Evolutionary conservation across 2,113 vertebrate species (phyloP).

Genomic region (Calidris pygmaea): DNA sequence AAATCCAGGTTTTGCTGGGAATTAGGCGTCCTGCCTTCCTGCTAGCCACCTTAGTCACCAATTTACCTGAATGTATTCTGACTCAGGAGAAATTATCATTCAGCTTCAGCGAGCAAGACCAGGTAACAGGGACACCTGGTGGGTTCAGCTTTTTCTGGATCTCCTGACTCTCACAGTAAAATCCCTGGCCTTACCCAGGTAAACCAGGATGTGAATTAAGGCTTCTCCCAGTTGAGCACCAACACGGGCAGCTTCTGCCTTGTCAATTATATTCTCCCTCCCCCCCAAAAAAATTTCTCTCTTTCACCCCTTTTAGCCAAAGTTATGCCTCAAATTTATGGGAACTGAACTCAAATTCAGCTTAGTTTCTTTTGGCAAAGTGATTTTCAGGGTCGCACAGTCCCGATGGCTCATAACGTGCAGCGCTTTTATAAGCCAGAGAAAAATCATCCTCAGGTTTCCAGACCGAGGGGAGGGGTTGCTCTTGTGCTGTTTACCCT

Average conservation of each 20-base stretch:
- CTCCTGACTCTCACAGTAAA: not conserved
- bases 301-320: not conserved
- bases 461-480: not conserved
- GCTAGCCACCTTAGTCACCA: accelerated
- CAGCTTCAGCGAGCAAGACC: not conserved
- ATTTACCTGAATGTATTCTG: accelerated
- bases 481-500: not conserved
- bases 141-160: not conserved
- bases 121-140: accelerated
- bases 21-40: not conserved
- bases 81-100: accelerated
- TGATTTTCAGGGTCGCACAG: accelerated
- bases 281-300: no score
- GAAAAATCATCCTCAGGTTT: not conserved
- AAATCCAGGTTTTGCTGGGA: not conserved
- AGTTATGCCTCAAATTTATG: not conserved
- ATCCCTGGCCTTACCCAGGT: not conserved
- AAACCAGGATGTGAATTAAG: not conserved
- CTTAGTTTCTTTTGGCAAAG: not conserved
- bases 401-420: accelerated
- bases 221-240: not conserved
- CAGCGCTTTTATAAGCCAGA: no score
- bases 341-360: not conserved
- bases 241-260: accelerated
- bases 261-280: not conserved